phyloP scores from a whole-genome alignment of 2,113 vertebrate genomes.

The Neogobius melanostomus region DNA sequence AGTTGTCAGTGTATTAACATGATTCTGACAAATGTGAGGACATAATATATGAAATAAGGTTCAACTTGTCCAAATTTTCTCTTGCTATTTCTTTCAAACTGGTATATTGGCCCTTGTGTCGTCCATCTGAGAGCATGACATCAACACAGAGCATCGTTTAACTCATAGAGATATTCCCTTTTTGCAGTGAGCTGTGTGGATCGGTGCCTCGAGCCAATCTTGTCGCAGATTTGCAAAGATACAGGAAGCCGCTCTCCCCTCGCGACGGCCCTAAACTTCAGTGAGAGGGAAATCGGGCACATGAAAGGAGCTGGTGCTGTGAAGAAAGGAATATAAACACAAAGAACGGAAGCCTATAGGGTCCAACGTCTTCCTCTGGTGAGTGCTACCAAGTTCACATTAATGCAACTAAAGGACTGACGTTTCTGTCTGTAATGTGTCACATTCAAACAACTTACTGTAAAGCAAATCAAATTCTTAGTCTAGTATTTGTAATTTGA shows the following conservation, averaged over 20 bases:
- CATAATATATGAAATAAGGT: too few species aligned
- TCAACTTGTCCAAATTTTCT: too few species aligned
- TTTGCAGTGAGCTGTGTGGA: slow-evolving; percentile 11
- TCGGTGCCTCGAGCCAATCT: slow-evolving; percentile 18
- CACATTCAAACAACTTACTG: background rate
- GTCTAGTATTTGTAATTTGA: too few species aligned
- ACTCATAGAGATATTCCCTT: background rate
- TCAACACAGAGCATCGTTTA: background rate
- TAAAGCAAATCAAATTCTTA: too few species aligned
- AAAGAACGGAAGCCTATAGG: slow-evolving; percentile 14
- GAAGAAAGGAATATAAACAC: slow-evolving; percentile 19
- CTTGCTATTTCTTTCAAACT: background rate
- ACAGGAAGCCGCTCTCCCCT: slow-evolving; percentile 66
- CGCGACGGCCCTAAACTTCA: slow-evolving; percentile 31
- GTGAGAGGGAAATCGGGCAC: slow-evolving; percentile 24
- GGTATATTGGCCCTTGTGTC: too few species aligned
- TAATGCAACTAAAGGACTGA: background rate
- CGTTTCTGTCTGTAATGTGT: background rate
- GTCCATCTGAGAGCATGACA: background rate
- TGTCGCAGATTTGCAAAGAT: slow-evolving; percentile 63
- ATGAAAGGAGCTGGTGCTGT: slow-evolving; percentile 21
- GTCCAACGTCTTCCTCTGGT: slow-evolving; percentile 34
- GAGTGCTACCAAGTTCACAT: slow-evolving; percentile 17
- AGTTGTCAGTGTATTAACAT: too few species aligned
- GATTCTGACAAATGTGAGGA: too few species aligned